A percentile compares a stretch with the other conserved stretches of the same genome.
phyloP scores from a whole-genome alignment of 2,797 vertebrate genomes.

The Potorous gilbertii region DNA sequence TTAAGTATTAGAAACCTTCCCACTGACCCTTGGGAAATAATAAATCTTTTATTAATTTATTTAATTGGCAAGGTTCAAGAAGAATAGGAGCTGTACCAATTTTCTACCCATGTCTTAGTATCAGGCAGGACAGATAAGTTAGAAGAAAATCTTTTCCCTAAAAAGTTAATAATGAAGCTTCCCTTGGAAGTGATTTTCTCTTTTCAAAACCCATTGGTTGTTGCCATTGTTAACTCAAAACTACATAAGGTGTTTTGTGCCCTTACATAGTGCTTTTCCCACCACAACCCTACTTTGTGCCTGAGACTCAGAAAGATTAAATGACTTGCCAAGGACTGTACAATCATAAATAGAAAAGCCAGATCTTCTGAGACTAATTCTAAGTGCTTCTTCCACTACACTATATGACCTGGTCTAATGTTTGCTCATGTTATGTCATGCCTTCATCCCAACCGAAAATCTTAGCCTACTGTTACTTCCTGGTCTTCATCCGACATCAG shows the following conservation, averaged over 20 bases:
- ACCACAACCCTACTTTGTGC: not conserved
- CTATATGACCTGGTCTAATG: not conserved
- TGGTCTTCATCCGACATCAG: constrained; percentile 84
- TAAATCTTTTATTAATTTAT: not conserved
- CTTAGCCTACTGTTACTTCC: constrained; percentile 82
- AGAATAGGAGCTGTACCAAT: not conserved
- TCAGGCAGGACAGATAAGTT: not conserved
- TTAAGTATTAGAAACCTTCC: not conserved
- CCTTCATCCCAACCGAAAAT: constrained; percentile 51
- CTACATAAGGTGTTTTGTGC: not conserved
- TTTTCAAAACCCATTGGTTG: constrained; percentile 28
- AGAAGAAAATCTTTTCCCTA: constrained; percentile 36
- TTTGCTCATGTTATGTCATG: not conserved
- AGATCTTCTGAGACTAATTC: not conserved
- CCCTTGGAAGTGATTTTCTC: not conserved
- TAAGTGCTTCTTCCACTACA: not conserved
- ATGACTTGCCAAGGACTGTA: not conserved
- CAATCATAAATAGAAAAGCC: not conserved
- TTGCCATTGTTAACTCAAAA: not conserved
- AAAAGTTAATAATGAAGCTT: constrained; percentile 8
- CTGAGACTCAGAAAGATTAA: not conserved
- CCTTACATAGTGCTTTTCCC: not conserved
- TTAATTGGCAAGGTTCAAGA: not conserved
- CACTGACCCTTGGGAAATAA: not conserved
- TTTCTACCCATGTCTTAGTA: not conserved